Base-by-base conservation (phyloP, 2,888 invertebrate species). In the Hypsopygia costalis region DNA sequence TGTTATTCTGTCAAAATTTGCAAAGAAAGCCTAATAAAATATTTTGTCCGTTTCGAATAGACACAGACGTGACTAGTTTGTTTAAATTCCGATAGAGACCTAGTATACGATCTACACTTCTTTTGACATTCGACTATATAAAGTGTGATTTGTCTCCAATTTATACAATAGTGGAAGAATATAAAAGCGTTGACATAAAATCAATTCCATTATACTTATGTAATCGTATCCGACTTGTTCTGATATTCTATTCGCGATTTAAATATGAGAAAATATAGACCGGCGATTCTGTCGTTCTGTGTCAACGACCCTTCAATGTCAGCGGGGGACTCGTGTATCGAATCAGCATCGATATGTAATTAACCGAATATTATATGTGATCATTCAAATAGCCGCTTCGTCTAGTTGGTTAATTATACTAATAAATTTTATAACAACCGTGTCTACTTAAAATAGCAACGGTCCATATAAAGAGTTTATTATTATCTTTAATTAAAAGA, bases 281-380 rank as follows among this genome's bases (percentile, higher is more conserved):
- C 54, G 20, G 9, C 58, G 61, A 65, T 64, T 62, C 58, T 63
- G 63, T 56, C 63, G 70, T 62, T 64, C 58, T 68, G 62, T 70
- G 86, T 83, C 81, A 81, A 81, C 61, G 78, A 85, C 71, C 86
- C 77, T 69, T 86, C 83, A 86, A 86, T 83, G 85, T 81, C 83
- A 79, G 68, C 68, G 50, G 62, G 69, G 69, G 63, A 69, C 68
- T 69, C 64, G 62, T 54, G 65, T 62, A 53, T 54, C 67, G 66
- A 70, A 78, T 75, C 68, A 72, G 67, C 69, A 55, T 66, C 58
- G 62, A 65, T 62, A 58, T 44, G 42, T 54, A 66, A 74, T 72
- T 74, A 74, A 72, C 65, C 47, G 56, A 70, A 64, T 53, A 58
- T 62, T 60, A 61, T 61, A 64, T 67, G 58, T 55, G 50, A 64